Conservation (phyloP, 2,888 invertebrate species). For the Rotaria sp. region DNA sequence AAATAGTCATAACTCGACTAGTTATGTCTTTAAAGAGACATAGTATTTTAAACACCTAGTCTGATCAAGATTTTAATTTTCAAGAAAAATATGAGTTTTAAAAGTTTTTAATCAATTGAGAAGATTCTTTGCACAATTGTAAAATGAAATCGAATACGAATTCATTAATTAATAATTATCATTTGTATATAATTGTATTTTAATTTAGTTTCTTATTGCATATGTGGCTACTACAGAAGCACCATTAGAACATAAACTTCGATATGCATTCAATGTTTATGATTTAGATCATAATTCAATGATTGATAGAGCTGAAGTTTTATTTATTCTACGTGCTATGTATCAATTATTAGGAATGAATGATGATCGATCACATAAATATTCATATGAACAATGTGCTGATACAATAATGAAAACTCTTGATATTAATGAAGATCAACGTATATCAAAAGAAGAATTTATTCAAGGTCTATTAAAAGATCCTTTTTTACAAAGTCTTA, state of each 20-base stretch:
- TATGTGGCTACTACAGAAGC: constrained; percentile 16
- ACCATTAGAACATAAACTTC: constrained; percentile 22
- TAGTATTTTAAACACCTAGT: too few species aligned
- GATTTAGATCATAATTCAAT: constrained; percentile 27
- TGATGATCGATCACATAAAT: neutral
- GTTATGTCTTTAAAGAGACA: too few species aligned
- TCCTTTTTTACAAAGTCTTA: constrained; percentile 26
- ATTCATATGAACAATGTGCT: constrained; percentile 14
- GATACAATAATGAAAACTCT: constrained; percentile 15
- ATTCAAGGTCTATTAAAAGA: constrained; percentile 7
- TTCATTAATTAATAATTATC: too few species aligned
- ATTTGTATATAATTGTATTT: neutral
- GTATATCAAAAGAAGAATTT: constrained; percentile 20
- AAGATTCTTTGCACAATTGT: neutral
- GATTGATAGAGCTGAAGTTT: constrained; percentile 25
- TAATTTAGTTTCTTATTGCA: neutral
- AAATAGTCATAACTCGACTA: too few species aligned
- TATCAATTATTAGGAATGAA: constrained; percentile 9
- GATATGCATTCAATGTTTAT: constrained; percentile 29
- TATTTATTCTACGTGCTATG: constrained; percentile 8
- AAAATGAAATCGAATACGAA: too few species aligned
- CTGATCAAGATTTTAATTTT: too few species aligned
- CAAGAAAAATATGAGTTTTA: too few species aligned
- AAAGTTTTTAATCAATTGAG: too few species aligned
- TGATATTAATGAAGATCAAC: neutral